Percentiles rank a stretch among this genome's conserved stretches.
phyloP scores from a whole-genome alignment of 2,797 vertebrate genomes.

The Eptatretus atami region DNA sequence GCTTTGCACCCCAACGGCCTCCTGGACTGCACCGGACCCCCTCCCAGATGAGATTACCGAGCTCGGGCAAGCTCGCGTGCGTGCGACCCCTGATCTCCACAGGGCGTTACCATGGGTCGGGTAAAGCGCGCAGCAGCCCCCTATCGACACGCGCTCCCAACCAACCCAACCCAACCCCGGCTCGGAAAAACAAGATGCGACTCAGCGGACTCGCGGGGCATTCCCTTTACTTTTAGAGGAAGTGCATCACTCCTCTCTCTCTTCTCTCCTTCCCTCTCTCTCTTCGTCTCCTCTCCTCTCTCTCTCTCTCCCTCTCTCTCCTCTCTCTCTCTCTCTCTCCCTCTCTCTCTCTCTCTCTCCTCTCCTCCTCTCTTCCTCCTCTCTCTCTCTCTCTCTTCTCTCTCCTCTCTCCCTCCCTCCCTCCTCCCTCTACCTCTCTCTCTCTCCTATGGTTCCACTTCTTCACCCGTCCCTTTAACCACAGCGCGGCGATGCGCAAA shows the following conservation, averaged over 20 bases:
- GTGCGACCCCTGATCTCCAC: not conserved
- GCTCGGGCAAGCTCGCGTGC: no score
- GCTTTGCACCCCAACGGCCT: no score
- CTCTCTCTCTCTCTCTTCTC: not conserved
- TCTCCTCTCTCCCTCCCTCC: not conserved
- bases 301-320: not conserved
- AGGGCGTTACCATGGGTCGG: not conserved
- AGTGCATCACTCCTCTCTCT: not conserved
- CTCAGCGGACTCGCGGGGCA: not conserved
- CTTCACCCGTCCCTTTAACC: not conserved
- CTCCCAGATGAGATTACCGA: no score
- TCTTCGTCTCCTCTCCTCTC: not conserved
- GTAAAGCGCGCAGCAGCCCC: not conserved
- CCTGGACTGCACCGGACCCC: no score
- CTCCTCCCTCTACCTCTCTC: not conserved
- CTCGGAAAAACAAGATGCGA: not conserved
- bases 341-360: not conserved
- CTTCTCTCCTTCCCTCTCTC: not conserved
- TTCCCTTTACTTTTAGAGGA: not conserved
- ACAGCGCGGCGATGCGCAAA: no score
- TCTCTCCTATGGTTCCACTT: not conserved
- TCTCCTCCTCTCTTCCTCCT: not conserved
- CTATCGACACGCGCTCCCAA: no score
- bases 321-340: not conserved
- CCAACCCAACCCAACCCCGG: no score